A percentile compares a stretch with the other conserved stretches of the same genome.
These are phyloP conservation scores for Eulithis testata DNA, from an alignment of 2,888 invertebrate species.

Conservation along the genomic window DNA sequence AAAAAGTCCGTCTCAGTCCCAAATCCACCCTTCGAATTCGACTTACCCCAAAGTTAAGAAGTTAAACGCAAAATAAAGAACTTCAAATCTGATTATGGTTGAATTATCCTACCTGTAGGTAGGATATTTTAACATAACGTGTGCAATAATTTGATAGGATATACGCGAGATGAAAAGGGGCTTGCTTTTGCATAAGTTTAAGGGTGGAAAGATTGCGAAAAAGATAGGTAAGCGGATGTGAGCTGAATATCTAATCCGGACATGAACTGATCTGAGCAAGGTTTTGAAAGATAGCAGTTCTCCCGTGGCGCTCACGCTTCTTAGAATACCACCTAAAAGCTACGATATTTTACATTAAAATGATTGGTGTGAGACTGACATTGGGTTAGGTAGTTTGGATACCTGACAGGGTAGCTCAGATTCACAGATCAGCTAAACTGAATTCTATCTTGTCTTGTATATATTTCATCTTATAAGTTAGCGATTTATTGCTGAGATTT, in stretches of 20 bases:
- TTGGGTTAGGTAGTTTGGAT: not conserved
- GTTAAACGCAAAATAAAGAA: conserved; percentile 24
- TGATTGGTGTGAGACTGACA: conserved; percentile 8
- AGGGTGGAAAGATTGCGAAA: conserved; percentile 42
- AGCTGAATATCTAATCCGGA: conserved; percentile 40
- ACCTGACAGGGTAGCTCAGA: not conserved
- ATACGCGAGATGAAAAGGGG: conserved; percentile 27
- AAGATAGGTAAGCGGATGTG: conserved; percentile 44
- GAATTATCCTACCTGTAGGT: conserved; percentile 11
- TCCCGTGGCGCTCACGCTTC: conserved; percentile 25
- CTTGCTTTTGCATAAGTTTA: conserved; percentile 39
- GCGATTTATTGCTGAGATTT: too few species aligned
- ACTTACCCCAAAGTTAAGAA: conserved; percentile 21
- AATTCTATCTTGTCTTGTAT: too few species aligned
- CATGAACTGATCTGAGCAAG: conserved; percentile 28
- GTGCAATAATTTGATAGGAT: conserved; percentile 28
- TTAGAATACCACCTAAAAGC: conserved; percentile 26
- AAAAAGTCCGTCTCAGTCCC: conserved; percentile 18
- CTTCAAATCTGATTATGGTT: conserved; percentile 24
- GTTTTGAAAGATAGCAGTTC: conserved; percentile 29
- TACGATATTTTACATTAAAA: conserved; percentile 16
- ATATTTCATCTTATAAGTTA: too few species aligned
- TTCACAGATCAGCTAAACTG: too few species aligned
- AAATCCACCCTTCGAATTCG: conserved; percentile 20
- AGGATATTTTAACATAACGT: conserved; percentile 29